Conservation (phyloP, 2,113 vertebrate genomes). For the Tachuris rubrigastra region DNA sequence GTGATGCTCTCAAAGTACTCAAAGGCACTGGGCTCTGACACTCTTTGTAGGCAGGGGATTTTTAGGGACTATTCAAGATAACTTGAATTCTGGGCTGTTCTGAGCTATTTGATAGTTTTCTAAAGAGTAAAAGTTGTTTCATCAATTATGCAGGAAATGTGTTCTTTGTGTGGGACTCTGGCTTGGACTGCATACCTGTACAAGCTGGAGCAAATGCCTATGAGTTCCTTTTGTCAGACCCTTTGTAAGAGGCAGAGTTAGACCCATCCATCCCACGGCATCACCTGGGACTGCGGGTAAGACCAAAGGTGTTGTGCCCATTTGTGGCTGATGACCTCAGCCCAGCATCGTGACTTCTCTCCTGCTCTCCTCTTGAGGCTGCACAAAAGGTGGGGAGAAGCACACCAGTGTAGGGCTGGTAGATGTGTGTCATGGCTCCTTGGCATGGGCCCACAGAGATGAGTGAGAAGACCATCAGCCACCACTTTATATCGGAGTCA, state of each 20-base stretch:
- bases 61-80: background rate
- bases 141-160: background rate
- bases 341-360: background rate
- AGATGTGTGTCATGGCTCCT: background rate
- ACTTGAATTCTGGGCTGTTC: background rate
- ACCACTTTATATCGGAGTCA: background rate
- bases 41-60: background rate
- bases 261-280: fast-evolving
- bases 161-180: background rate
- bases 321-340: background rate
- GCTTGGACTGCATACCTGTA: background rate
- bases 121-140: background rate
- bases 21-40: background rate
- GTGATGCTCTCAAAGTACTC: background rate
- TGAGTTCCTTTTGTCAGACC: background rate
- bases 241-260: background rate
- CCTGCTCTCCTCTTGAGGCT: background rate
- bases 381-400: background rate
- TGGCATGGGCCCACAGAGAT: fast-evolving
- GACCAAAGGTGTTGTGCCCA: background rate
- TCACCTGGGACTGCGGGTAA: background rate
- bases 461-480: background rate
- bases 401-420: background rate
- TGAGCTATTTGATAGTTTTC: background rate
- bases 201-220: background rate